Evolutionary conservation across 2,113 vertebrate species (phyloP), one percentile per base, ranked within the genome.

Genomic region (Ivindomyrus marchei): DNA sequence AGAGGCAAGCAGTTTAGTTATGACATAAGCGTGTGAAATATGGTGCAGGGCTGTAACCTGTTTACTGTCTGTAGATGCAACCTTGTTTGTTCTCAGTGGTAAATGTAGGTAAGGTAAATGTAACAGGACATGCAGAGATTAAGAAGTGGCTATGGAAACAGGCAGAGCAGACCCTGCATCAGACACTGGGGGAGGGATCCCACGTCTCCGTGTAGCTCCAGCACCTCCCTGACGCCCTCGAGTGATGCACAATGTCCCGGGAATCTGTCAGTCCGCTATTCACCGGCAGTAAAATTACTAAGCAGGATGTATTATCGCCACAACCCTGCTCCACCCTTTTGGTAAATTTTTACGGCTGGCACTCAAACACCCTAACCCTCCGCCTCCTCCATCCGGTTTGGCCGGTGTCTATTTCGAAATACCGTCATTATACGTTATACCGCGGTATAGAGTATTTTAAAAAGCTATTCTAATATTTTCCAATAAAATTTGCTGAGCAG

Each of bases 141-240:
- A 36, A 36, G 66, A 74, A 74, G 42, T 39, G 27, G 70, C 36
- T 77, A 17, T 19, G 19, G 36, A 3, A 77, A 39, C 6, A 7
- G 31, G 36, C 36, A 77, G 31, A 77, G 74, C 2, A 19, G 74
- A 17, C 13, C 0, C 17, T 15, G 3, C 15, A 42, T 19, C 19
- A 36, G 36, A 42, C 36, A 39, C 5, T 77, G 31, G 31, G 15
- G 74, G 36, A 27, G n/a, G 10, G 3, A 9, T 66, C 8, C n/a
- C n/a, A 27, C 8, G 8, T 11, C 62, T 66, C 62, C 1, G n/a
- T 9, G 3, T 11, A 10, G 8, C 24, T n/a, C 9, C 58, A 11
- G 9, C 24, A 27, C n/a, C 24, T n/a, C 3, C n/a, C 10, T 0
- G n/a, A 13, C n/a, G 3, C 9, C 62, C n/a, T 1, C n/a, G 0